phyloP scores from a whole-genome alignment of 1,140 invertebrate species.

The Euwallacea fornicatus region DNA sequence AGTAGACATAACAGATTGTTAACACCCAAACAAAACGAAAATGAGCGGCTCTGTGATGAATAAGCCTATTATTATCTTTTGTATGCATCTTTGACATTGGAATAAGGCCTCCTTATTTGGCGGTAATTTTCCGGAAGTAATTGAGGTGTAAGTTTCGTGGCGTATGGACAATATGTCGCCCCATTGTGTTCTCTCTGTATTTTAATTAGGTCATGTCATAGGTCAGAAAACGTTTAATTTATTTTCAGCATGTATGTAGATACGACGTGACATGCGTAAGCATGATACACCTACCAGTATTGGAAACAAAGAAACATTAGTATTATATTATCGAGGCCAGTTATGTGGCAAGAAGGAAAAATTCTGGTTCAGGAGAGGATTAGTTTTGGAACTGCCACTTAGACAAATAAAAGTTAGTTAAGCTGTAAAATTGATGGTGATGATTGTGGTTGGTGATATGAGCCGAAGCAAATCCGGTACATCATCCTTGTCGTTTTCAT shows the following conservation, averaged over 20 bases:
- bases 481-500: too few relatives aligned
- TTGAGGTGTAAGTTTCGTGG: slow-evolving; percentile 22
- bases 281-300: too few relatives aligned
- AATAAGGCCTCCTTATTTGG: slow-evolving; percentile 31
- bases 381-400: too few relatives aligned
- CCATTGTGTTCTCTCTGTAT: slow-evolving; percentile 6
- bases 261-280: too few relatives aligned
- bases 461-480: too few relatives aligned
- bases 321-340: too few relatives aligned
- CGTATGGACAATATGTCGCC: slow-evolving; percentile 18
- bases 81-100: slow-evolving; percentile 21
- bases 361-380: too few relatives aligned
- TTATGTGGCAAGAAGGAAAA: too few relatives aligned
- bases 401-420: too few relatives aligned
- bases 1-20: slow-evolving; percentile 35
- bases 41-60: slow-evolving; percentile 22
- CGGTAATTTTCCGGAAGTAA: slow-evolving; percentile 31
- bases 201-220: slow-evolving; percentile 28
- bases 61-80: slow-evolving; percentile 38
- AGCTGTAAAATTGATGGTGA: too few relatives aligned
- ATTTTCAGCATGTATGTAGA: not conserved
- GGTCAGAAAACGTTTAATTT: slow-evolving; percentile 25
- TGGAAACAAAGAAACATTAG: too few relatives aligned
- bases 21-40: slow-evolving; percentile 37
- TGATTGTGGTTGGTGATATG: too few relatives aligned